A percentile compares a stretch with the other conserved stretches of the same genome.
These are phyloP conservation scores for Euleptes europaea DNA, from an alignment of 2,113 vertebrate species.

Conservation along the genomic window DNA sequence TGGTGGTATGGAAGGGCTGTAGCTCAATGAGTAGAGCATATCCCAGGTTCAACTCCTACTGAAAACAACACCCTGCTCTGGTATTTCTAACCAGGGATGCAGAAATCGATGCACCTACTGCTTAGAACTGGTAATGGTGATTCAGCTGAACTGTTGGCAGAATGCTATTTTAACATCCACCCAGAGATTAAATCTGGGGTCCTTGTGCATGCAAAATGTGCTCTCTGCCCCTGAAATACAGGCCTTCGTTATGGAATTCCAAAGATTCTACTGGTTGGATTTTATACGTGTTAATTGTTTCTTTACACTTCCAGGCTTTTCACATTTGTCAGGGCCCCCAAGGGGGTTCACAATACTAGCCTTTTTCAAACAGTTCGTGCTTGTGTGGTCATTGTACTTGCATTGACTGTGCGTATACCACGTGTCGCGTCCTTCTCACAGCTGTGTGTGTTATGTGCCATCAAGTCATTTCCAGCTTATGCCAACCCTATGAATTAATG, in stretches of 20 bases:
- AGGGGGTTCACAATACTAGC: neutral
- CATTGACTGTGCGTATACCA: too few species aligned
- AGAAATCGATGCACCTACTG: neutral
- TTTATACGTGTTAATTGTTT: neutral
- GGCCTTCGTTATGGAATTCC: neutral
- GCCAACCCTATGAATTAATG: too few species aligned
- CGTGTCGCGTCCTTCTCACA: too few species aligned
- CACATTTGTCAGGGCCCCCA: neutral
- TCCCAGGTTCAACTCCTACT: too few species aligned
- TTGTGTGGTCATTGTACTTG: too few species aligned
- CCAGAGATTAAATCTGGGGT: neutral
- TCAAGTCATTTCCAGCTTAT: too few species aligned
- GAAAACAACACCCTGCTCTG: too few species aligned
- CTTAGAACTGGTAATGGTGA: neutral
- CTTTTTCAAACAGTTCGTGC: neutral
- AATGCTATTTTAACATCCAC: neutral
- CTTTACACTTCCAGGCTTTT: neutral
- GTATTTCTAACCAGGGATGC: too few species aligned
- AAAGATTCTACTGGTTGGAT: neutral
- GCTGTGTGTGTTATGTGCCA: too few species aligned
- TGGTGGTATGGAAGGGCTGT: too few species aligned
- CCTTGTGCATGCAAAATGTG: too few species aligned
- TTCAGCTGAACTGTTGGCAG: neutral
- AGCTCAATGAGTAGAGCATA: too few species aligned
- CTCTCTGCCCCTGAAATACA: neutral